Base-by-base conservation (phyloP, 1,140 invertebrate genomes). In the Drosophila busckii region DNA sequence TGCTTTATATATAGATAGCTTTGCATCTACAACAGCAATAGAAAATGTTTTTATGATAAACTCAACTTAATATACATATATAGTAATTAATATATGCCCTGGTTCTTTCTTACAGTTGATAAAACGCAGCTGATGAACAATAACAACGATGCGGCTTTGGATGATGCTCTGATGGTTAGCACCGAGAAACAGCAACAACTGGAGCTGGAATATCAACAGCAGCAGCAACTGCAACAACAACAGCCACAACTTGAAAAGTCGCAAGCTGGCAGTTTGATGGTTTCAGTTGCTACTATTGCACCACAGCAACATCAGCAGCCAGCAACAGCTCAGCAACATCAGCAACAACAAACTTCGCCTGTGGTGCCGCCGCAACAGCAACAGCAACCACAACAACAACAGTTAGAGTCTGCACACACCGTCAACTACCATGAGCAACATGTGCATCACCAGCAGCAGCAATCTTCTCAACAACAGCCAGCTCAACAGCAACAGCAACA, bases 61-160 rank as follows among this genome's bases (percentile, higher is more conserved):
- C n/a, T n/a, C n/a, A n/a, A n/a, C n/a, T n/a, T n/a, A n/a, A n/a
- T n/a, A n/a, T n/a, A n/a, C n/a, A n/a, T n/a, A n/a, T n/a, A n/a
- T n/a, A n/a, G n/a, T n/a, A n/a, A n/a, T n/a, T n/a, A n/a, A n/a
- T n/a, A n/a, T n/a, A n/a, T n/a, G n/a, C n/a, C n/a, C n/a, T n/a
- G n/a, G n/a, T 12, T 54, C n/a, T 52, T 50, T 44, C 12, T 34
- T 26, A 7, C 65, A 82, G 75, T 63, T 49, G 76, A 82, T 29
- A 83, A 83, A 19, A 58, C 58, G 12, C 42, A 70, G 42, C 48
- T 70, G 16, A 70, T 48, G 17, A 67, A 63, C 52, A 82, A 62
- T 25, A 63, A 68, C 34, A 56, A 69, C 16, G 71, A 49, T 20
- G 4, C 17, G 41, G 31, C 56, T 50, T 46, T 78, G 52, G 71